Evolutionary conservation across 2,888 invertebrate species (phyloP).

Genomic region (Fissipunctia ypsillon): DNA sequence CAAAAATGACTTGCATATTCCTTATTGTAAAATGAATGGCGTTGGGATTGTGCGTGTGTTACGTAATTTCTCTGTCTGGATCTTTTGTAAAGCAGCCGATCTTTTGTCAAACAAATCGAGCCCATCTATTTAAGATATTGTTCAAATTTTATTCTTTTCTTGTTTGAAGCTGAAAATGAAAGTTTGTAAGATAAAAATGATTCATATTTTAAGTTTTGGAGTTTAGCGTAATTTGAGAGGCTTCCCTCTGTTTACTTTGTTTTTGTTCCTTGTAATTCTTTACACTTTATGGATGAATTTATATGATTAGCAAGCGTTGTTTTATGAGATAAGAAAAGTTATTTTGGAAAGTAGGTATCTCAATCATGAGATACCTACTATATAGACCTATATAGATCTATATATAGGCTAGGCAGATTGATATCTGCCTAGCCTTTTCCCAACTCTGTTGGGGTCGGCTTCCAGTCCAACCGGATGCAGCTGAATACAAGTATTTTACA

Average conservation of each 20-base stretch:
- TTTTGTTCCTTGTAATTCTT: not conserved
- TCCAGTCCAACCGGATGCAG: no score
- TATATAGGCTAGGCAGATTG: no score
- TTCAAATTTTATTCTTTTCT: slow-evolving; percentile 3
- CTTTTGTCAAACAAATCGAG: not conserved
- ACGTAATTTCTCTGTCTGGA: not conserved
- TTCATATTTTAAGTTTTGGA: slow-evolving; percentile 10
- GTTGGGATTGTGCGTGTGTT: no score
- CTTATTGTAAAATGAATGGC: no score
- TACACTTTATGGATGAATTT: not conserved
- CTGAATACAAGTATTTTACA: no score
- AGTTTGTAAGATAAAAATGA: slow-evolving; percentile 6
- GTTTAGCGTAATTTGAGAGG: slow-evolving; percentile 7
- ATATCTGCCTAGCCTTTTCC: no score
- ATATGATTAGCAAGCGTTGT: not conserved
- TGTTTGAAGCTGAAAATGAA: slow-evolving; percentile 7
- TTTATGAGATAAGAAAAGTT: not conserved
- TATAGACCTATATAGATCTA: no score
- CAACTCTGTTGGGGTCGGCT: no score
- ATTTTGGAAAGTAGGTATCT: no score
- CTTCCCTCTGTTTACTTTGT: not conserved
- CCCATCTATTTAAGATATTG: not conserved
- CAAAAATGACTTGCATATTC: no score
- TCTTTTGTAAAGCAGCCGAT: not conserved
- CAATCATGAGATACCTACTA: no score